phyloP scores from a whole-genome alignment of 2,797 vertebrate species.

The Danio choprae region DNA sequence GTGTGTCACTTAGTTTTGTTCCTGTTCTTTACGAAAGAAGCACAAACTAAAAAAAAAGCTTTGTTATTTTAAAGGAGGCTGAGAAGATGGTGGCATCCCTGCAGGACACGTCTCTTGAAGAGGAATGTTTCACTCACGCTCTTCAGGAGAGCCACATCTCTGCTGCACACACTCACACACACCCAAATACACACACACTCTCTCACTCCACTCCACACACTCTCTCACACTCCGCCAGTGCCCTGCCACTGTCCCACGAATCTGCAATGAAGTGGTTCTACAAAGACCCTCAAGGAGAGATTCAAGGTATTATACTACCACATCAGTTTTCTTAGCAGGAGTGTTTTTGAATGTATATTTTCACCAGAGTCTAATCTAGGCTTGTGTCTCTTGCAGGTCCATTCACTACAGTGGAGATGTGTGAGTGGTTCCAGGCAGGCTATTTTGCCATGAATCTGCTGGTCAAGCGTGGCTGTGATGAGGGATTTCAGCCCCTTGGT shows the following conservation, averaged over 20 bases:
- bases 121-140: constrained; percentile 87
- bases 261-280: constrained; percentile 95
- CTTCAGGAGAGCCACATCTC: constrained; percentile 78
- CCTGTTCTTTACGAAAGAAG: not conserved
- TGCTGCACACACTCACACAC: constrained; percentile 64
- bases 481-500: constrained; percentile 91
- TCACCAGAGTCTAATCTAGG: not conserved
- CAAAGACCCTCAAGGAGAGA: constrained; percentile 92
- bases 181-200: constrained; percentile 34
- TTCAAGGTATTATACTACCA: constrained; percentile 81
- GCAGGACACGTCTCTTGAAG: constrained; percentile 90
- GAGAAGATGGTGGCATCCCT: constrained; percentile 90
- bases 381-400: constrained; percentile 77
- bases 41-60: not conserved
- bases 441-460: constrained; percentile 92
- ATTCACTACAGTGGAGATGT: constrained; percentile 92
- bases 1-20: not conserved
- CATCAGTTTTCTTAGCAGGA: not conserved
- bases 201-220: constrained; percentile 53
- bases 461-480: constrained; percentile 91
- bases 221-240: constrained; percentile 79
- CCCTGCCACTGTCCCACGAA: constrained; percentile 88
- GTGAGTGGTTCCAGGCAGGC: constrained; percentile 93
- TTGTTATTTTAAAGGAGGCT: constrained; percentile 78
- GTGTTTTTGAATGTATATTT: not conserved